These are phyloP conservation scores for Vannuccia rotundouncinata DNA, from an alignment of 2,888 invertebrate genomes.

Conservation along the genomic window DNA sequence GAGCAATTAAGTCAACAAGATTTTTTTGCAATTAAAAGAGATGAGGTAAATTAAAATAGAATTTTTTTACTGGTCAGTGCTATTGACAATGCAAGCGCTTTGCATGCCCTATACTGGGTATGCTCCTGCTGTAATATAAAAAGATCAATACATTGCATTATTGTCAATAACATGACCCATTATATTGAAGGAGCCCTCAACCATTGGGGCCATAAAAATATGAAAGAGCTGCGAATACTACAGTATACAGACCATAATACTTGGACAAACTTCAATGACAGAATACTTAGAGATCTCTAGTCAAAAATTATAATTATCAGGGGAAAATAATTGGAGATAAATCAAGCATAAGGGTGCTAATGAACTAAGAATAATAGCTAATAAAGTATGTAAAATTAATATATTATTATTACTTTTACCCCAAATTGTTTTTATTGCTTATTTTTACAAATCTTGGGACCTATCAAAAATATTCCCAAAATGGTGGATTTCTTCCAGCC, in stretches of 20 bases:
- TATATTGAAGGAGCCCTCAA: conserved; percentile 24
- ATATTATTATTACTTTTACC: too few relatives aligned
- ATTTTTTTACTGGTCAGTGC: too few relatives aligned
- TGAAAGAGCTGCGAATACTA: conserved; percentile 17
- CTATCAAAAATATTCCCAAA: too few relatives aligned
- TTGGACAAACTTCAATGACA: conserved; percentile 3
- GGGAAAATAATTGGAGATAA: conserved; percentile 3
- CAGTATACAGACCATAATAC: conserved; percentile 17
- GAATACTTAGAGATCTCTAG: conserved; percentile 12
- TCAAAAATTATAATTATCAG: conserved; percentile 1
- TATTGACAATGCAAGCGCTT: too few relatives aligned
- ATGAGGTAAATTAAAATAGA: neutral
- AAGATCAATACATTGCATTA: too few relatives aligned
- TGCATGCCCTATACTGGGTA: too few relatives aligned
- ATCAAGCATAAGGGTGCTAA: too few relatives aligned
- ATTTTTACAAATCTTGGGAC: too few relatives aligned
- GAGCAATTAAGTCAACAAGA: conserved; percentile 24
- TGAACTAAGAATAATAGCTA: too few relatives aligned
- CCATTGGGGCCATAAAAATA: conserved; percentile 17
- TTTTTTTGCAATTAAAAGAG: conserved; percentile 16
- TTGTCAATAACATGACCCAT: conserved; percentile 17
- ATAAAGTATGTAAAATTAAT: too few relatives aligned
- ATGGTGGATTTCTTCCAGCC: too few relatives aligned
- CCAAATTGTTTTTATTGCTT: too few relatives aligned
- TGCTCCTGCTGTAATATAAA: neutral